Base-by-base conservation (phyloP, 1,140 invertebrate species). In the Drosophila sp. region DNA sequence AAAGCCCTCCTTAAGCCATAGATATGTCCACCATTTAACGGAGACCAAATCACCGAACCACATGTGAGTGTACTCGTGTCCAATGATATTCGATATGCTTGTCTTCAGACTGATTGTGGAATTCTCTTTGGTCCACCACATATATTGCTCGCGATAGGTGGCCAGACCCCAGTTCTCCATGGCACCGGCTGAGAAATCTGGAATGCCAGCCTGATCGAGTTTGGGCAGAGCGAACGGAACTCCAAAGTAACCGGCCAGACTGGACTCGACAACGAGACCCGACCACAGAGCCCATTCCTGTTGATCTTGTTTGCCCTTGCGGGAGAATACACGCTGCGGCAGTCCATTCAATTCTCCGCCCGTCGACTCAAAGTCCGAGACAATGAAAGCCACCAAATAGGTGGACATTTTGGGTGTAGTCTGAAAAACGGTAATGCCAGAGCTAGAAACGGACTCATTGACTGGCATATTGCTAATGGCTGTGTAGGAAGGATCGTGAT, bases 401-500 rank as follows among this genome's bases (percentile, higher is more conserved):
- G 96, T 95, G 2, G 96, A 96, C 90, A 92, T 92, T 23, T 60
- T 72, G 1, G 75, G 79, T 0, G 90, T 90, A n/a, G 74, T 72
- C 61, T 82, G 47, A 60, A 91, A 91, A 0, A 56, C 70, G 0
- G 90, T 91, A 3, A 65, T 54, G 10, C 90, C 90, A 33, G 66
- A 2, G 6, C 90, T 87, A 32, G 23, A 17, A 11, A n/a, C 10
- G 0, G 38, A 0, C 7, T 10, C 61, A 57, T 90, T 50, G 6
- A 84, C 80, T 0, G 93, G 94, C 96, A 96, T 97, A 75, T 98
- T 98, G 50, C 95, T 96, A 8, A 97, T 91, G 1, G 95, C 93
- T 1, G 90, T 94, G 79, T 95, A 94, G 11, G 93, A 92, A 8
- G 92, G 79, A 40, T 93, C 91, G 57, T 95, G 93, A 3, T 94